These are phyloP conservation scores for Rhinella marina DNA, from an alignment of 2,797 vertebrate species.

Conservation along the genomic window DNA sequence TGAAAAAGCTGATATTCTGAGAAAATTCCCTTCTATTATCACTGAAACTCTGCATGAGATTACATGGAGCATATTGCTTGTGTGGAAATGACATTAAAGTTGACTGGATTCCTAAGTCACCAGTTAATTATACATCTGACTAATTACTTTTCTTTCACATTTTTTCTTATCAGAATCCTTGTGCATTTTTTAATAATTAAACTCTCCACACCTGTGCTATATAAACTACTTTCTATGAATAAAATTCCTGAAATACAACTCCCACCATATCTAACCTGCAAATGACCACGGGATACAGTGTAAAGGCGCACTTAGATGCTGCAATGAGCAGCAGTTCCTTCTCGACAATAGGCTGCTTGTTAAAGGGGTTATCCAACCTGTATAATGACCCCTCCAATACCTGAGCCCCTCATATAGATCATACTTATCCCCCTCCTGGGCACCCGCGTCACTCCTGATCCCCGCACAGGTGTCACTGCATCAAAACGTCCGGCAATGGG, in stretches of 20 bases:
- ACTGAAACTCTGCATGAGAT: not conserved
- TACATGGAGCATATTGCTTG: not conserved
- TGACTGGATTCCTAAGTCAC: not conserved
- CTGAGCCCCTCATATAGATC: too few relatives aligned
- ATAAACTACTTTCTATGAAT: too few relatives aligned
- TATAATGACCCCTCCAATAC: too few relatives aligned
- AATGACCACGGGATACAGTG: not conserved
- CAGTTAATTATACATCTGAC: not conserved
- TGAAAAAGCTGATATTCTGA: not conserved
- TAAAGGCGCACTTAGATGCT: too few relatives aligned
- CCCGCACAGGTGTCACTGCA: too few relatives aligned
- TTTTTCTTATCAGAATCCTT: conserved; percentile 7
- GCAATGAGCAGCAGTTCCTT: too few relatives aligned
- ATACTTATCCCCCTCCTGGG: too few relatives aligned
- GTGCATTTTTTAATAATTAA: not conserved
- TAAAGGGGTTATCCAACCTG: too few relatives aligned
- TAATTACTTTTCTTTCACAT: not conserved
- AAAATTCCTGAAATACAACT: not conserved
- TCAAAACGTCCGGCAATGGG: too few relatives aligned
- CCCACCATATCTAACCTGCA: not conserved
- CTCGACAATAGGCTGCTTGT: too few relatives aligned
- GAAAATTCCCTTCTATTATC: not conserved
- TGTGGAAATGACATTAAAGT: conserved; percentile 3
- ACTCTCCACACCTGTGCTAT: not conserved
- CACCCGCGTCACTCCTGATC: too few relatives aligned